Evolutionary conservation across 2,888 invertebrate genomes (phyloP), one percentile per base, ranked within the genome.

Genomic region (Amaurobius ferox): DNA sequence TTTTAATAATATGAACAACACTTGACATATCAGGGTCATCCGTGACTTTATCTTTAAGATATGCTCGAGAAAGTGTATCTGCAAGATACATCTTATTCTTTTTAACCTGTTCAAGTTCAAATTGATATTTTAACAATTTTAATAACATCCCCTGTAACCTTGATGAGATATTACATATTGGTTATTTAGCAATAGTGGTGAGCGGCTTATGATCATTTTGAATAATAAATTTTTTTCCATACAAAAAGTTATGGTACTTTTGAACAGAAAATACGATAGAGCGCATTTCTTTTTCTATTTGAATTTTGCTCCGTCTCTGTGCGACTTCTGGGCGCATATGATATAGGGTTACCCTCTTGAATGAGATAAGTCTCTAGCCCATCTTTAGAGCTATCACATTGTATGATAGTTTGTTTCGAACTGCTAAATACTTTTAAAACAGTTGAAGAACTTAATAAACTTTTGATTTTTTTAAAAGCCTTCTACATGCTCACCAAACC

Each of bases 271-370:
- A 62, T 0, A 28, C 3, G 1, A 62, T 72, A 7, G 48, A 48
- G 11, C 48, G 32, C 7, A 79, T 26, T 29, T 79, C 44, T 13
- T 79, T 73, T 16, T 67, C 67, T n/a, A 73, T 79, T 23, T 79
- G 55, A 16, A 67, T 55, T 66, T 32, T 66, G n/a, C 19, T 64
- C 32, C 0, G 35, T 48, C 5, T 73, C 48, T 5, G 26, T 64
- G 23, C 66, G 23, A 64, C 64, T 79, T 55, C 73, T 48, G 0
- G 55, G 73, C 9, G 70, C 16, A 61, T 39, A 78, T 16, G 61
- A 68, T 3, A 70, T n/a, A 32, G 70, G 61, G 28, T 78, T 68
- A 16, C 70, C 61, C 29, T 55, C 19, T 39, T 78, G 70, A 6
- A 78, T n/a, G 3, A 55, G 23, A 55, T 23, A 55, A 55, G 23